Conservation (phyloP, 92 coral and sea anemone genomes). For the Micromussa lordhowensis region DNA sequence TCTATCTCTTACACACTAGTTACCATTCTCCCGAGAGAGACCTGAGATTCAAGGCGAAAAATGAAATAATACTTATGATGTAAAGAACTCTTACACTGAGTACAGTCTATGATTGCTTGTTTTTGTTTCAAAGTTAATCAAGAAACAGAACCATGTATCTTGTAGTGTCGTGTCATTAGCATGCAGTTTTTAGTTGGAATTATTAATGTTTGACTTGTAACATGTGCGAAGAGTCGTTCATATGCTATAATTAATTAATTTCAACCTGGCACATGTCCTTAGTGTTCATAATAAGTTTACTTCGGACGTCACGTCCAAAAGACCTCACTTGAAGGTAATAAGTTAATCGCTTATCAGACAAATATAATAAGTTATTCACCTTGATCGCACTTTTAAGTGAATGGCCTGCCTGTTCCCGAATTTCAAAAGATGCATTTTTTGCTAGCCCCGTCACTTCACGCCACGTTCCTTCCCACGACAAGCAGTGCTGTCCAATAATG, state of each 20-base stretch:
- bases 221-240: neutral
- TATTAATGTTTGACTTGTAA: neutral
- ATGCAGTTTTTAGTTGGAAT: neutral
- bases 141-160: neutral
- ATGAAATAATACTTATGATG: no score
- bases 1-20: neutral
- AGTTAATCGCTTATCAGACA: neutral
- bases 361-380: constrained; percentile 34
- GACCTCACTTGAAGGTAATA: neutral
- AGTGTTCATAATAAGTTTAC: neutral
- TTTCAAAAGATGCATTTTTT: constrained; percentile 80
- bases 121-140: neutral
- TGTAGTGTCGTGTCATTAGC: neutral
- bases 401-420: constrained; percentile 95
- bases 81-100: neutral
- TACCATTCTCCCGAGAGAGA: neutral
- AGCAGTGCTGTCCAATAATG: constrained; percentile 77
- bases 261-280: no score
- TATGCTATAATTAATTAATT: no score
- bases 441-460: constrained; percentile 82
- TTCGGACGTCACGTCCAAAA: neutral
- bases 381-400: constrained; percentile 86
- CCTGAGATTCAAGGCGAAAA: neutral
- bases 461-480: constrained; percentile 97
- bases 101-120: neutral